Evolutionary conservation across 2,888 invertebrate species (phyloP).

Genomic region (Acrocera orbiculus): DNA sequence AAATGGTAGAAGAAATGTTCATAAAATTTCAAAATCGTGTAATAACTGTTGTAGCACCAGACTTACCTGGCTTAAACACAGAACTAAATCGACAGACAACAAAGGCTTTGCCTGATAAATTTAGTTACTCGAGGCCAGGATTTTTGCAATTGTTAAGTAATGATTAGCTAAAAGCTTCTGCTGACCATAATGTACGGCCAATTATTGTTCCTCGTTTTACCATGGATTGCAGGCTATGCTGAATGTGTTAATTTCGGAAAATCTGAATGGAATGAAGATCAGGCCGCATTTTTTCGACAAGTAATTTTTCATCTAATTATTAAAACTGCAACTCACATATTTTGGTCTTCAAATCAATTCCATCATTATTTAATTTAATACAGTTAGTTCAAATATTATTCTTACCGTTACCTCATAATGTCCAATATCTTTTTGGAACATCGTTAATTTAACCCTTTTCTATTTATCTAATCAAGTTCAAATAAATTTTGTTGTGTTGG

Average conservation of each 20-base stretch:
- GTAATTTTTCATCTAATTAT: conserved; percentile 27
- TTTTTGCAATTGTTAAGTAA: conserved; percentile 40
- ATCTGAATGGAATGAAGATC: conserved; percentile 60
- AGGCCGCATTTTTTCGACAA: conserved; percentile 39
- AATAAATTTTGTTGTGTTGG: too few species aligned
- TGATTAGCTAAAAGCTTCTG: conserved; percentile 47
- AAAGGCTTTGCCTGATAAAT: conserved; percentile 27
- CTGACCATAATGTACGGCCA: conserved; percentile 53
- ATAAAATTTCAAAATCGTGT: conserved; percentile 43
- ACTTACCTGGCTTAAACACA: conserved; percentile 28
- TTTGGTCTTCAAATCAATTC: too few species aligned
- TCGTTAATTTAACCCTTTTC: too few species aligned
- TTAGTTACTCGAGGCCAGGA: conserved; percentile 41
- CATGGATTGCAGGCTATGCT: conserved; percentile 50
- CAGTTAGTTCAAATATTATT: too few species aligned
- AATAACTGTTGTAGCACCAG: conserved; percentile 41
- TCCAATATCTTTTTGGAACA: too few species aligned
- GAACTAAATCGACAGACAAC: conserved; percentile 4
- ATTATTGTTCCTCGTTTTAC: conserved; percentile 57
- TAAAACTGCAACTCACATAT: too few species aligned
- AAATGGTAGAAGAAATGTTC: conserved; percentile 33
- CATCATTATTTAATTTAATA: too few species aligned
- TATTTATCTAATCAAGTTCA: too few species aligned
- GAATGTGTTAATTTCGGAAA: conserved; percentile 74
- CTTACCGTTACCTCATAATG: too few species aligned